A percentile compares a stretch with the other conserved stretches of the same genome.
These are phyloP conservation scores for Arvicanthis niloticus DNA, from an alignment of 2,113 vertebrate species.

Conservation along the genomic window DNA sequence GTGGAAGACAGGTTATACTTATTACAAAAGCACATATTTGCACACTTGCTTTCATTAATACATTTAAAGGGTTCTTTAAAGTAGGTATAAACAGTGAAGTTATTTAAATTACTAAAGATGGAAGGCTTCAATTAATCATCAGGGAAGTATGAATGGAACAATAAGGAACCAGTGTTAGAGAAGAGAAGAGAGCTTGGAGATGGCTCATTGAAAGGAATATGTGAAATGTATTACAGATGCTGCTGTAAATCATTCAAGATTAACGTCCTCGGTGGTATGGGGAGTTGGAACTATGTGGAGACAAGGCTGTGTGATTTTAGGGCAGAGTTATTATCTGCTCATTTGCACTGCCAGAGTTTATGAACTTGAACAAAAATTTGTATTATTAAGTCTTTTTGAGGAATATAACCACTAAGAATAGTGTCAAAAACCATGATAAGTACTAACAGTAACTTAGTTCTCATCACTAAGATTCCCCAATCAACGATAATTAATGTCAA, in stretches of 20 bases:
- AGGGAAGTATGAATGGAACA: neutral
- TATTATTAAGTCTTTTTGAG: neutral
- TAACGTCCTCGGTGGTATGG: neutral
- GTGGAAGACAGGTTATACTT: neutral
- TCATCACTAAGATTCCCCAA: neutral
- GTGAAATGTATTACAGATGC: neutral
- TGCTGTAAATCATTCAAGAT: neutral
- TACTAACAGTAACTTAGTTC: neutral
- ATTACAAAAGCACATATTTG: neutral
- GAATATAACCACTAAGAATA: neutral
- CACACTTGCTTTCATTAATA: neutral
- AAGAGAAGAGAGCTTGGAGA: neutral
- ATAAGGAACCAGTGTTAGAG: neutral
- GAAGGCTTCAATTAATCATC: neutral
- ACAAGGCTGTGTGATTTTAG: neutral
- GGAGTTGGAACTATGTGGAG: neutral
- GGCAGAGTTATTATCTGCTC: neutral
- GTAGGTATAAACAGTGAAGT: neutral
- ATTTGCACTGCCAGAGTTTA: neutral
- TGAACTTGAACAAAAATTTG: neutral
- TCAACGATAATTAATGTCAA: neutral
- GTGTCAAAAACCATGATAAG: neutral
- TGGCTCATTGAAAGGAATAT: neutral
- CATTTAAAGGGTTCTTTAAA: neutral
- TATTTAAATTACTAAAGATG: neutral